Conservation (phyloP, 2,797 vertebrate species). For the Garrulus glandarius region DNA sequence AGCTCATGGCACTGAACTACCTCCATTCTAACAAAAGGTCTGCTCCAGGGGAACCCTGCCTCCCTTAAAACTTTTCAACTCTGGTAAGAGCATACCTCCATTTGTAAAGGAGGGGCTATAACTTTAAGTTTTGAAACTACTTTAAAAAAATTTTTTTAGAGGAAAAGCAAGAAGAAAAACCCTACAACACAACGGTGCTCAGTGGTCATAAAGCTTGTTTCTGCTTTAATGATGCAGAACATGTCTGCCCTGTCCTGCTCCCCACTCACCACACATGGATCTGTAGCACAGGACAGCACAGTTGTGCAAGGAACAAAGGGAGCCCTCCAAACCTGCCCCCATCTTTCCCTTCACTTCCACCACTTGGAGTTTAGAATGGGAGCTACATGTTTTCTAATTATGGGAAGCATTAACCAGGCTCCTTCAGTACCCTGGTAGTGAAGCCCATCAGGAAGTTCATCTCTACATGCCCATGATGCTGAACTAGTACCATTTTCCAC, state of each 20-base stretch:
- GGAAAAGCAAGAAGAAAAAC: neutral
- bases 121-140: neutral
- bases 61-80: conserved; percentile 38
- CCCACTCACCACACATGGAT: neutral
- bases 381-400: neutral
- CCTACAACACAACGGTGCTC: neutral
- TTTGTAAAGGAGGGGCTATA: neutral
- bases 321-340: neutral
- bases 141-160: neutral
- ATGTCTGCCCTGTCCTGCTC: neutral
- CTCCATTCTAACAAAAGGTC: neutral
- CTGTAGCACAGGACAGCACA: neutral
- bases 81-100: neutral
- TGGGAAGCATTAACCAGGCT: neutral
- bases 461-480: neutral
- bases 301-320: neutral
- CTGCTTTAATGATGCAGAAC: neutral
- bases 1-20: neutral
- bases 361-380: accelerated
- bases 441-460: neutral
- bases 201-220: neutral
- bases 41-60: conserved; percentile 36
- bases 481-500: neutral
- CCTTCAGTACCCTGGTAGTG: neutral
- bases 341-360: neutral